Evolutionary conservation across 1,140 invertebrate species (phyloP), one percentile per base, ranked within the genome.

Genomic region (Drosophila athabasca): DNA sequence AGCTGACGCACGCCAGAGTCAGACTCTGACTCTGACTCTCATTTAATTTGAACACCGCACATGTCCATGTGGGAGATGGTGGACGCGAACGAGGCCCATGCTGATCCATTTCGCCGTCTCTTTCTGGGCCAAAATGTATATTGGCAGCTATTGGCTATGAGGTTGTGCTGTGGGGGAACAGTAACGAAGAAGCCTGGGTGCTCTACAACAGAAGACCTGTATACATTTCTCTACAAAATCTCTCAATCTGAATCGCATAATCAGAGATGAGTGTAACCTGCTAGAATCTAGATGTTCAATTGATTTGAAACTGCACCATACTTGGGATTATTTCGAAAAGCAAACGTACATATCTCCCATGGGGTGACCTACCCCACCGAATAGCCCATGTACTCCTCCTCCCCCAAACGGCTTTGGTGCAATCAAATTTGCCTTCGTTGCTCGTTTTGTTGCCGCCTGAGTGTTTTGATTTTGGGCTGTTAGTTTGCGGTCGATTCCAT

Each of bases 11-110:
- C 35, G 66, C 54, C 22, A 29, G 41, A 43, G 55, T 13, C 43
- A 41, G 11, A 22, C 45, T 19, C 39, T 13, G 22, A 31, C 6
- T 15, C 19, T 44, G 51, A 64, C 61, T 74, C 62, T 71, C 70
- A 75, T 75, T 75, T 75, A 75, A 75, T 75, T 75, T 72, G 59
- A 58, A 35, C 41, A 15, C 67, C 43, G 72, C 72, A 51, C 70
- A 75, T 67, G 70, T 75, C 71, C 53, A 60, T 75, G 61, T 59
- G 53, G 53, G 64, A 52, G 41, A 26, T 17, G 17, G 44, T 17
- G 44, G 22, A 1, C 22, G 22, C 22, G 4, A 4, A 3, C 24
- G 24, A 44, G 46, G 66, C 50, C 19, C 44, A 26, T 49, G 49
- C 41, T 69, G 66, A 69, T 62, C 69, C 61, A 74, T 74, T 74